phyloP scores from a whole-genome alignment of 2,113 vertebrate genomes.

The Thalassarche chlororhynchos region DNA sequence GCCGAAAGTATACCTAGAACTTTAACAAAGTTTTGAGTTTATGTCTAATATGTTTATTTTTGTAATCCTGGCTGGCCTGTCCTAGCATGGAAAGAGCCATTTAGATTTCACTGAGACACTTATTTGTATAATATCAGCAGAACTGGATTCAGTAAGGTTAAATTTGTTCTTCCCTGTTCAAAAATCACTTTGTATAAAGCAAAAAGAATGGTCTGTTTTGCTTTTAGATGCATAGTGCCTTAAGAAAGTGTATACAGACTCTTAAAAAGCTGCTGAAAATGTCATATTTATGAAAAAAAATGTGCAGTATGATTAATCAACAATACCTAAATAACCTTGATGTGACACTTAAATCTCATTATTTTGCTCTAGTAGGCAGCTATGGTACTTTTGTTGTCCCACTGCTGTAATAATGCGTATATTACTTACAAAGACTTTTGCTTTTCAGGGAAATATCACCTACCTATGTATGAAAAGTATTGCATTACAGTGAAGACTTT shows the following conservation, averaged over 20 bases:
- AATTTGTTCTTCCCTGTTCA: background rate
- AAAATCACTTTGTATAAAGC: background rate
- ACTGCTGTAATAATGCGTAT: background rate
- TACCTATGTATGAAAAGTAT: background rate
- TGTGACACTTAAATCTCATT: background rate
- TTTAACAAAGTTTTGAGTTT: background rate
- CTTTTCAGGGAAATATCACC: background rate
- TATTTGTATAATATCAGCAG: background rate
- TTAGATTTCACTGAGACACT: background rate
- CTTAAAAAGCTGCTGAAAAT: background rate
- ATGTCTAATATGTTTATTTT: background rate
- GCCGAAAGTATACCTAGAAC: background rate
- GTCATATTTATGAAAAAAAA: background rate
- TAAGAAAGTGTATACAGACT: background rate
- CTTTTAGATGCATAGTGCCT: background rate
- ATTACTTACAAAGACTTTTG: background rate
- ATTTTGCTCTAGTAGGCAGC: background rate
- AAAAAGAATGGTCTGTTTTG: background rate
- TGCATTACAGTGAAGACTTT: background rate
- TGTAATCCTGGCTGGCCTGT: background rate
- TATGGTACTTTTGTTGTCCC: background rate
- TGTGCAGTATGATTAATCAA: background rate
- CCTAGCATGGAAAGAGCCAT: background rate
- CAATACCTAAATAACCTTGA: background rate
- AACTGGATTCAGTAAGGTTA: background rate